Percentiles rank a stretch among this genome's conserved stretches.
Evolutionary conservation across 2,888 invertebrate species (phyloP).

Genomic region (Drosophila prostipennis): DNA sequence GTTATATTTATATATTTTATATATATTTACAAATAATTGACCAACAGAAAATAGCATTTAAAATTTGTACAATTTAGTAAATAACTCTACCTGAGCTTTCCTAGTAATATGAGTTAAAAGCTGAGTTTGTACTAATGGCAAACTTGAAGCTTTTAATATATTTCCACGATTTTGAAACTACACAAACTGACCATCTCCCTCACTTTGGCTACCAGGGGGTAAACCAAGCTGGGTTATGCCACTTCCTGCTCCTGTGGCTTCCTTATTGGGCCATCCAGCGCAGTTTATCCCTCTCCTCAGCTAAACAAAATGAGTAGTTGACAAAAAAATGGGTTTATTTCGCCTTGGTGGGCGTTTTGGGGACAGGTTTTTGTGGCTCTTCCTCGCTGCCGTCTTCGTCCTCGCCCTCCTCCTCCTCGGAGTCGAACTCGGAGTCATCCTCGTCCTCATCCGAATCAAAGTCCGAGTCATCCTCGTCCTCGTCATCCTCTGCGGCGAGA

Average conservation of each 20-base stretch:
- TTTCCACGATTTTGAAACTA: neutral
- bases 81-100: neutral
- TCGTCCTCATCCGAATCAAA: constrained; percentile 49
- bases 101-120: too few relatives aligned
- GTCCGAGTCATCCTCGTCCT: constrained; percentile 51
- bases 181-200: neutral
- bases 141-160: neutral
- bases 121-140: neutral
- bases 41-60: too few relatives aligned
- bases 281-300: neutral
- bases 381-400: constrained; percentile 53
- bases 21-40: too few relatives aligned
- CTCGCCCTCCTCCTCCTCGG: constrained; percentile 61
- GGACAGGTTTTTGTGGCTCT: constrained; percentile 17
- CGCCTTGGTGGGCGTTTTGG: constrained; percentile 8
- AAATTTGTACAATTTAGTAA: too few relatives aligned
- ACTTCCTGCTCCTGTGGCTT: too few relatives aligned
- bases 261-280: neutral
- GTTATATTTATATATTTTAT: too few relatives aligned
- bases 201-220: neutral
- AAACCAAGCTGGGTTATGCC: too few relatives aligned
- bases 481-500: constrained; percentile 79
- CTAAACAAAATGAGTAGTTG: neutral
- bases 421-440: constrained; percentile 46
- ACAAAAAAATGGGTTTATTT: constrained; percentile 7